Evolutionary conservation across 2,888 invertebrate species (phyloP).

Genomic region (Punctoribates punctum): DNA sequence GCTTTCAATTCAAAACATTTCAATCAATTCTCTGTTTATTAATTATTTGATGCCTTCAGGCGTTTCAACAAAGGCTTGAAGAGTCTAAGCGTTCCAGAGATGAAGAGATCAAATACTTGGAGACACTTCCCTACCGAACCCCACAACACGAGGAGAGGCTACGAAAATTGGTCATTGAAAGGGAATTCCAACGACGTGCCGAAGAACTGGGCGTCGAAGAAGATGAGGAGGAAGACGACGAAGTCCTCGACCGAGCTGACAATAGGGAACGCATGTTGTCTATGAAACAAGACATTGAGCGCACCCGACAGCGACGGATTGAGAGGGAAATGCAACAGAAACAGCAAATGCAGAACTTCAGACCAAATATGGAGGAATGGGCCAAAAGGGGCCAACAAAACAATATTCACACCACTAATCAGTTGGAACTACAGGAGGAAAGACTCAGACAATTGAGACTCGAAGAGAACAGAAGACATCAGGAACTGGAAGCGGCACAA

Average conservation of each 20-base stretch:
- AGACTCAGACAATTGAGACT: slow-evolving; percentile 51
- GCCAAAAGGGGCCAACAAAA: slow-evolving; percentile 46
- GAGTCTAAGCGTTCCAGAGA: slow-evolving; percentile 74
- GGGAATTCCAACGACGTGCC: slow-evolving; percentile 87
- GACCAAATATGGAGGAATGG: slow-evolving; percentile 49
- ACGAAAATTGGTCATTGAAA: slow-evolving; percentile 80
- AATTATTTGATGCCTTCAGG: slow-evolving; percentile 53
- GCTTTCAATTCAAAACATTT: not conserved
- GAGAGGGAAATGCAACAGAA: slow-evolving; percentile 39
- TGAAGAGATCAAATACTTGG: slow-evolving; percentile 76
- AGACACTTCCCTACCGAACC: slow-evolving; percentile 65
- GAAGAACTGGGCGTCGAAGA: slow-evolving; percentile 67
- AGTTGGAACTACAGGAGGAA: slow-evolving; percentile 51
- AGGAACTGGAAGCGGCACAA: slow-evolving; percentile 53
- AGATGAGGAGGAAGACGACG: slow-evolving; percentile 60
- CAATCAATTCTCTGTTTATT: not conserved
- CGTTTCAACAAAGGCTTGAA: slow-evolving; percentile 67
- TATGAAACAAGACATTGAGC: slow-evolving; percentile 55
- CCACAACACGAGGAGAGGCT: slow-evolving; percentile 81
- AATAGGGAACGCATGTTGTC: slow-evolving; percentile 54
- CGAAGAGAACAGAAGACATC: slow-evolving; percentile 52
- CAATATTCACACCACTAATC: not conserved
- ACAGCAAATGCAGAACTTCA: slow-evolving; percentile 50
- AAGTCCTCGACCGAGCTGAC: slow-evolving; percentile 51
- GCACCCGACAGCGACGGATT: slow-evolving; percentile 51